Evolutionary conservation across 2,888 invertebrate genomes (phyloP).

Genomic region (Latrodectus hesperus): DNA sequence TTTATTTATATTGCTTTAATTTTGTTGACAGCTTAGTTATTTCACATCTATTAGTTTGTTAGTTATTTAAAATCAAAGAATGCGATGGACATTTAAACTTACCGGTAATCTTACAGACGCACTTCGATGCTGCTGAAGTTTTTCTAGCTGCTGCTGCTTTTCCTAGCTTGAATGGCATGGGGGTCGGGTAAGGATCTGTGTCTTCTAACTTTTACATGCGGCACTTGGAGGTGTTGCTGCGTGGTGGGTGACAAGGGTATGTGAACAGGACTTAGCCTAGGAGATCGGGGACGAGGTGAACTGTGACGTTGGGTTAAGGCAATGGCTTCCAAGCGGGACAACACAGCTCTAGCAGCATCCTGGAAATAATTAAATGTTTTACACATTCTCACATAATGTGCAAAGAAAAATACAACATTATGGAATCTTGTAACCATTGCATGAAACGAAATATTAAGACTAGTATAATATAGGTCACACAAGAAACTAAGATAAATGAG

Average conservation of each 20-base stretch:
- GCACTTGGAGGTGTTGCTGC: conserved; percentile 44
- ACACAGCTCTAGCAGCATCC: conserved; percentile 60
- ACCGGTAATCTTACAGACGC: conserved; percentile 70
- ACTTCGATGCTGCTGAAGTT: conserved; percentile 68
- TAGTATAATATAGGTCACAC: no score
- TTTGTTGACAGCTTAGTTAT: no score
- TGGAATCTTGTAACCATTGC: no score
- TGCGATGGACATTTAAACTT: background rate
- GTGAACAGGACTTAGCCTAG: conserved; percentile 11
- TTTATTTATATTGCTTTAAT: no score
- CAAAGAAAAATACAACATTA: no score
- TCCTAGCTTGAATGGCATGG: conserved; percentile 65
- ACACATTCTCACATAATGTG: no score
- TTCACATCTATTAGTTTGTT: no score
- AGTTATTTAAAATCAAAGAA: no score
- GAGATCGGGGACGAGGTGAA: conserved; percentile 4
- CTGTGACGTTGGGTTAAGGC: conserved; percentile 38
- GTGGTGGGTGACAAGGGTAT: conserved; percentile 9
- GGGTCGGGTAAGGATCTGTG: conserved; percentile 70
- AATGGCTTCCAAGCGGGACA: conserved; percentile 73
- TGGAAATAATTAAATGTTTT: background rate
- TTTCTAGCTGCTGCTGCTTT: conserved; percentile 42
- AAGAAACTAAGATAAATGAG: no score
- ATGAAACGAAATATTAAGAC: no score
- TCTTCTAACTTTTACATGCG: conserved; percentile 63